A percentile compares a stretch with the other conserved stretches of the same genome.
Conservation (phyloP, 2,888 invertebrate species). For the Bellardia bayeri region DNA sequence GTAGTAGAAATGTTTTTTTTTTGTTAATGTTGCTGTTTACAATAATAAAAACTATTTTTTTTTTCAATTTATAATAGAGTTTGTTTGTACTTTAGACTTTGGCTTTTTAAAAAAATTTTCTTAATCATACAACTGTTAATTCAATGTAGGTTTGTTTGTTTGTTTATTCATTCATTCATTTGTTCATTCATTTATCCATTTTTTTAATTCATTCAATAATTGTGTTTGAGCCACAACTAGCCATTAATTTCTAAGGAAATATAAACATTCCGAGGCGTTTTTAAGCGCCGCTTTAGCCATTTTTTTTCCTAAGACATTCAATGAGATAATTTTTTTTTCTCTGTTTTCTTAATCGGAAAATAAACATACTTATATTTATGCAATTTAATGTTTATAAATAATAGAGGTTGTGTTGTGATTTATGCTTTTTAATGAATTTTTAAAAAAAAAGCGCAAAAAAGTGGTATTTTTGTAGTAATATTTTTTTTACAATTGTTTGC, state of each 20-base stretch:
- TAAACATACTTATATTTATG: slow-evolving; percentile 34
- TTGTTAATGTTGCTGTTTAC: slow-evolving; percentile 6
- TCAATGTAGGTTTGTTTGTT: slow-evolving; percentile 4
- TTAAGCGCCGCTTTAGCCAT: slow-evolving; percentile 58
- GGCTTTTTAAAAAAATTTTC: not conserved
- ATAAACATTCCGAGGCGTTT: slow-evolving; percentile 63
- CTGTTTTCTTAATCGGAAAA: not conserved
- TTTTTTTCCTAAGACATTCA: slow-evolving; percentile 30
- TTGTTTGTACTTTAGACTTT: slow-evolving; percentile 51
- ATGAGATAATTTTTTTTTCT: slow-evolving; percentile 27
- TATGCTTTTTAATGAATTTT: slow-evolving; percentile 43
- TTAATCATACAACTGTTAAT: slow-evolving; percentile 8
- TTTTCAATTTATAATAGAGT: not conserved
- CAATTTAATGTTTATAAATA: slow-evolving; percentile 52
- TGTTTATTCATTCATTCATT: slow-evolving; percentile 47
- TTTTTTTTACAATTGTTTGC: slow-evolving; percentile 34
- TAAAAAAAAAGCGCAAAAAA: slow-evolving; percentile 15
- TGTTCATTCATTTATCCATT: slow-evolving; percentile 35
- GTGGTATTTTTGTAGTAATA: not conserved
- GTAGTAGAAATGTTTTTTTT: not conserved
- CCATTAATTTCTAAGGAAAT: slow-evolving; percentile 7
- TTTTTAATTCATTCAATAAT: slow-evolving; percentile 49
- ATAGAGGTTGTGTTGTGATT: slow-evolving; percentile 48
- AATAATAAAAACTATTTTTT: slow-evolving; percentile 27
- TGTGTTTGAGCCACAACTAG: slow-evolving; percentile 40